Evolutionary conservation across 2,888 invertebrate species (phyloP), one percentile per base, ranked within the genome.

Genomic region (Mesorhabditis spiculigera): DNA sequence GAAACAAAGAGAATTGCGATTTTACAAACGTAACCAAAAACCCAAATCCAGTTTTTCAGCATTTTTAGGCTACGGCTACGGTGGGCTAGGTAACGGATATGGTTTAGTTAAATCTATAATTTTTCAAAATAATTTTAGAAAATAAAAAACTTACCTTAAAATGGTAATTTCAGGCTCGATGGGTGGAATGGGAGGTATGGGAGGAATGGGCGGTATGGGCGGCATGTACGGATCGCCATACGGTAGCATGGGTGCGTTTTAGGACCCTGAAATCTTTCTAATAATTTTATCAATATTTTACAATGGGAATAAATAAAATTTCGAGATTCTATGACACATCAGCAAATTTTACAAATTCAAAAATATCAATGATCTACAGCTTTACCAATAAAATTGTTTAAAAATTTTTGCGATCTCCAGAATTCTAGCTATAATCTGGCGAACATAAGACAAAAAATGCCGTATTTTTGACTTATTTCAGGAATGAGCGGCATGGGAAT

Each of bases 401-500:
- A 28, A 28, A 28, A 28, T 28, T 28, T 28, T 28, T 28, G 28
- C n/a, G n/a, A n/a, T n/a, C n/a, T 28, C 28, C 1, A 28, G 28
- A 28, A 28, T 28, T 28, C 28, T 28, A 28, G 28, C 3, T 28
- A 28, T 28, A 28, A 28, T 28, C 1, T 28, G 28, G 28, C 3
- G 28, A 28, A 28, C 28, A 1, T 28, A 28, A 28, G 28, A 3
- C 1, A 1, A 1, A 28, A 28, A 28, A 28, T 28, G 3, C 28
- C 3, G 28, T 28, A 28, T 28, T 28, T 28, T 28, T 28, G 28
- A 3, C 28, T 1, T 28, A 28, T 28, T 28, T 28, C 28, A 10
- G 58, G 58, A 50, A 50, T 50, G 58, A 50, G 58, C 58, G 58
- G 58, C 8, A 50, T 50, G 58, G 58, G 58, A 10, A 50, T 50